Evolutionary conservation across 2,888 invertebrate species (phyloP), one percentile per base, ranked within the genome.

Genomic region (Trilocha varians): DNA sequence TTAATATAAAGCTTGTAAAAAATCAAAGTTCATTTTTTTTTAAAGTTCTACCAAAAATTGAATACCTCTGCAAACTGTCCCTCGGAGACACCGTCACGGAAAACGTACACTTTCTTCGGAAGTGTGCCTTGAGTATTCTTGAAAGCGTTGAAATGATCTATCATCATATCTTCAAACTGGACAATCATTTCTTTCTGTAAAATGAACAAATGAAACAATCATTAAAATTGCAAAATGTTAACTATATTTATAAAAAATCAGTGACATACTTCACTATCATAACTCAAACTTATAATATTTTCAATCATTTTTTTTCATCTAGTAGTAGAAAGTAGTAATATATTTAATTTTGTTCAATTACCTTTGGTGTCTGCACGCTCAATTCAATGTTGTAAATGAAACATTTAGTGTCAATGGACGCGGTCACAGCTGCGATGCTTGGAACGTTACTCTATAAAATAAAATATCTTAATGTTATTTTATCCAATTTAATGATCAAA

Each of bases 41-140:
- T 11, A 14, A 25, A 17, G 25, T 6, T 8, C n/a, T 34, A 11
- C n/a, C 18, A 8, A 18, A 18, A 18, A 4, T 18, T 18, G 18
- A 18, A 35, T 17, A 91, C 90, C 66, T 88, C 80, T 3, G 86
- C 76, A 62, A 96, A 95, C 55, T 96, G 94, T 0, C 95, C 95
- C 59, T 96, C 95, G 0, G 94, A 93, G 0, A 96, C 96, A 0
- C 96, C 96, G 64, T 96, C 96, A 1, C 96, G 88, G 70, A 91
- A 93, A 44, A 94, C 93, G 36, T 93, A 88, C 39, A 96, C 91
- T 50, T 87, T 88, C 36, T 65, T 62, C 0, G 94, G 94, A 44
- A 88, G 73, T 0, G 39, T 2, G 0, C 64, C 65, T 2, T 88
- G 89, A 9, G 71, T 63, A 3, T 67, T 54, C 6, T 47, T 60